These are phyloP conservation scores for Raja brachyura DNA, from an alignment of 2,113 vertebrate genomes.

Conservation along the genomic window DNA sequence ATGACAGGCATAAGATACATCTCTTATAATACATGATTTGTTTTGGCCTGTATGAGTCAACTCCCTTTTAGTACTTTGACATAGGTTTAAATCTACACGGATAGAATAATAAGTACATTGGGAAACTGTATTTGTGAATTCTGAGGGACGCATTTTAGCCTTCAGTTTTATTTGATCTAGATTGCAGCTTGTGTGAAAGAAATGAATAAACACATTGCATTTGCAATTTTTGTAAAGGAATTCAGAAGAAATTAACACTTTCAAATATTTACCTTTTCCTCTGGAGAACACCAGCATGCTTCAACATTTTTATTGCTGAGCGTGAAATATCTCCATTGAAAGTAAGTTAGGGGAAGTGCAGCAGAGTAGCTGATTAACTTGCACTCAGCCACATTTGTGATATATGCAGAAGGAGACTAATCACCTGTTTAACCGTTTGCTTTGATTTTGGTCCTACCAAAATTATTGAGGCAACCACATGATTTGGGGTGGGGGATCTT, in stretches of 20 bases:
- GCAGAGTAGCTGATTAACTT: background rate
- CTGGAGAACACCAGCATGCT: too few relatives aligned
- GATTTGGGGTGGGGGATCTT: background rate
- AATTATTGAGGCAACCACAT: background rate
- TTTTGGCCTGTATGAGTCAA: background rate
- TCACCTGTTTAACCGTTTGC: background rate
- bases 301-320: background rate
- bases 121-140: background rate
- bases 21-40: background rate
- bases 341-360: background rate
- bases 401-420: background rate
- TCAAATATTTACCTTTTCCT: background rate
- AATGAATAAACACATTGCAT: background rate
- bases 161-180: background rate
- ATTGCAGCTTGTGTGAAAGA: background rate
- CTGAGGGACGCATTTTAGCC: background rate
- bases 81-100: background rate
- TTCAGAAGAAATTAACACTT: background rate
- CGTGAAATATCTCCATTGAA: slow-evolving; percentile 2
- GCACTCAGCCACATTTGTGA: background rate
- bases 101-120: background rate
- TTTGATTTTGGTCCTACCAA: slow-evolving; percentile 17
- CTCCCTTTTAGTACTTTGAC: background rate
- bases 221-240: background rate
- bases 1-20: background rate